Conservation (phyloP, 1,140 invertebrate species). For the Halyomorpha halys region DNA sequence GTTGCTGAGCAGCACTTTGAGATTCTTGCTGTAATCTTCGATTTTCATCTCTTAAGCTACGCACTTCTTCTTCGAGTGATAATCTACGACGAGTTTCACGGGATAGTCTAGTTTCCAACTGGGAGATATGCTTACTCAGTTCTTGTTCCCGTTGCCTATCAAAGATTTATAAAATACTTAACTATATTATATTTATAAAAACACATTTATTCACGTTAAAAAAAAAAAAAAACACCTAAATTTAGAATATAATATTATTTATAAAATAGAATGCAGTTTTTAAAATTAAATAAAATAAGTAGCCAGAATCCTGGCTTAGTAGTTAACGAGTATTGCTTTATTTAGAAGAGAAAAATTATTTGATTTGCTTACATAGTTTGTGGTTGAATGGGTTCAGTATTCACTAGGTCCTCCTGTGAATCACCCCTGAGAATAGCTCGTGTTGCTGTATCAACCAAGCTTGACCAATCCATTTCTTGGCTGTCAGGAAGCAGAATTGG, state of each 20-base stretch:
- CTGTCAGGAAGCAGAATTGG: constrained; percentile 45
- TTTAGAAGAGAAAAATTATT: no score
- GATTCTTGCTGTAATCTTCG: constrained; percentile 76
- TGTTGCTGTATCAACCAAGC: constrained; percentile 64
- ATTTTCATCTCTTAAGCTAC: constrained; percentile 72
- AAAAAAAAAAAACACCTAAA: no score
- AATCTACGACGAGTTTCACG: constrained; percentile 50
- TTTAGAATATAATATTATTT: no score
- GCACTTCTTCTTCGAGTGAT: constrained; percentile 53
- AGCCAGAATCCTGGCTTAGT: no score
- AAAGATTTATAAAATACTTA: background rate
- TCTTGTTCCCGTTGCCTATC: constrained; percentile 37
- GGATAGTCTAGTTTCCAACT: constrained; percentile 51
- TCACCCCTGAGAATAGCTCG: constrained; percentile 51
- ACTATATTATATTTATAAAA: no score
- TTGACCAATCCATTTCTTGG: constrained; percentile 59
- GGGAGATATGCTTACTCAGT: constrained; percentile 49
- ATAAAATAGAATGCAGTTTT: no score
- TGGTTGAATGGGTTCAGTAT: constrained; percentile 1
- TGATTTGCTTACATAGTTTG: background rate
- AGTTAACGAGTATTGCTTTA: no score
- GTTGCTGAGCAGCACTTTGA: constrained; percentile 74
- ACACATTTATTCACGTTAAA: no score
- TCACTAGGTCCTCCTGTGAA: constrained; percentile 7
- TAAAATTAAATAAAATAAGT: no score